Evolutionary conservation across 2,888 invertebrate genomes (phyloP), one percentile per base, ranked within the genome.

Genomic region (Allolobophora icterica): DNA sequence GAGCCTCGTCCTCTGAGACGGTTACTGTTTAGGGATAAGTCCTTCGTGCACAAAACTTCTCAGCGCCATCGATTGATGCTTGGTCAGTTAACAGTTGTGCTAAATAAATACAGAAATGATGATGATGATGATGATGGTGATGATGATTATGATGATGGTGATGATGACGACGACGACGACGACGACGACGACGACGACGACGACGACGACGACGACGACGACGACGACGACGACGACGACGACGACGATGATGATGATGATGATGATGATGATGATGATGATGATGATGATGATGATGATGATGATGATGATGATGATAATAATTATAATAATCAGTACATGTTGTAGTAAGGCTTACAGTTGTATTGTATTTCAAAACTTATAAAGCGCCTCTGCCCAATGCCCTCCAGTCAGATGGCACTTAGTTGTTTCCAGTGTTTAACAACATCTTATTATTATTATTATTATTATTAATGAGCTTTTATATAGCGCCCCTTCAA

Each of bases 311-410:
- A 91, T 71, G 90, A 92, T 90, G 83, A 90, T 45, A 52, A 58
- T 84, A 90, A 38, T 34, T 92, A 92, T 84, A 90, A 92, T 91
- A 95, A 93, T 92, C 93, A 94, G n/a, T n/a, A n/a, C n/a, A n/a
- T n/a, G n/a, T n/a, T n/a, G n/a, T n/a, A n/a, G n/a, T n/a, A n/a
- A n/a, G n/a, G n/a, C n/a, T n/a, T n/a, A n/a, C n/a, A n/a, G n/a
- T n/a, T n/a, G n/a, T n/a, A n/a, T n/a, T n/a, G n/a, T n/a, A n/a
- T n/a, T n/a, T n/a, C n/a, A n/a, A n/a, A n/a, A n/a, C n/a, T n/a
- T n/a, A n/a, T n/a, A n/a, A n/a, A n/a, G n/a, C n/a, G n/a, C n/a
- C n/a, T n/a, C n/a, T n/a, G n/a, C n/a, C n/a, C n/a, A n/a, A n/a
- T n/a, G n/a, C n/a, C n/a, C n/a, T n/a, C n/a, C n/a, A n/a, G n/a